These are phyloP conservation scores for Drosophila saltans DNA, from an alignment of 1,140 invertebrate species.

Conservation along the genomic window DNA sequence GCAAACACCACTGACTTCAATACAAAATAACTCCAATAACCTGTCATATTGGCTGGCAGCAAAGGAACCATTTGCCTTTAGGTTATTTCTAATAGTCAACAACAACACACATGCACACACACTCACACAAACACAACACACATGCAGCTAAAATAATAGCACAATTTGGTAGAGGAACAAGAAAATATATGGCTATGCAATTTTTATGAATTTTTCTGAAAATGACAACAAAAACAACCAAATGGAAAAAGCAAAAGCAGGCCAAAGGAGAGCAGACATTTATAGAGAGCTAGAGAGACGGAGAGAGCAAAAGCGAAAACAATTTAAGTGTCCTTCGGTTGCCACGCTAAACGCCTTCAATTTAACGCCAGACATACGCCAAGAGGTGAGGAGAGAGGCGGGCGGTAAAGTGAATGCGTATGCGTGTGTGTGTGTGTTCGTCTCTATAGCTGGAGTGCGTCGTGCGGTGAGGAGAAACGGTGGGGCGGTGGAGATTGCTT, in stretches of 20 bases:
- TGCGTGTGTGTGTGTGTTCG: slow-evolving; percentile 11
- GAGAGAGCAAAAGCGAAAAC: slow-evolving; percentile 44
- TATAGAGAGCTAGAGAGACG: not conserved
- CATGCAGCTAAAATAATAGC: slow-evolving; percentile 41
- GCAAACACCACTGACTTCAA: not conserved
- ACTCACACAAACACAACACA: slow-evolving; percentile 11
- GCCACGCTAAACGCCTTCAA: slow-evolving; percentile 63
- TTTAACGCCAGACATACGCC: slow-evolving; percentile 56
- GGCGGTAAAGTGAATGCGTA: not conserved
- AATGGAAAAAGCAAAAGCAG: slow-evolving; percentile 16
- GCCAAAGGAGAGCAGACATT: not conserved
- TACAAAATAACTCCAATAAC: not conserved
- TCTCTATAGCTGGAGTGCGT: not conserved
- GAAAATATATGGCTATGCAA: slow-evolving; percentile 63
- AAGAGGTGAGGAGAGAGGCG: not conserved
- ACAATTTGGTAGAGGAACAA: slow-evolving; percentile 48
- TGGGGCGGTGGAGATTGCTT: not conserved
- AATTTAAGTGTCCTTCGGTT: slow-evolving; percentile 61
- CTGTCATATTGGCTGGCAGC: not conserved
- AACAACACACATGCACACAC: slow-evolving; percentile 8
- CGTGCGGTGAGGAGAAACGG: not conserved
- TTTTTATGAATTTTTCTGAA: slow-evolving; percentile 56
- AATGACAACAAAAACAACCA: slow-evolving; percentile 26
- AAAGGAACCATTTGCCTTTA: not conserved
- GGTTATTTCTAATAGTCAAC: slow-evolving; percentile 6